phyloP scores from a whole-genome alignment of 2,797 vertebrate genomes.

The Silurus aristotelis region DNA sequence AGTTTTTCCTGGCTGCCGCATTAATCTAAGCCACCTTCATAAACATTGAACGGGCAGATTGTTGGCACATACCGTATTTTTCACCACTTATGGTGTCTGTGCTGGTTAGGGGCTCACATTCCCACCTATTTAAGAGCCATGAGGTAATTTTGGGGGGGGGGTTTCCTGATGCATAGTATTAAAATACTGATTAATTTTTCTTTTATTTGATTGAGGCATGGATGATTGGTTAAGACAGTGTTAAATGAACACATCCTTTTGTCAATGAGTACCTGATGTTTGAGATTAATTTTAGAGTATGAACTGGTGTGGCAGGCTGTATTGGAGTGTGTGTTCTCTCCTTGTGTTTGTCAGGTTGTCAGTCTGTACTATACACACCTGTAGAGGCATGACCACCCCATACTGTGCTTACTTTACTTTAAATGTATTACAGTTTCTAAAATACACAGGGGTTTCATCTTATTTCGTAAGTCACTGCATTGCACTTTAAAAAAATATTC shows the following conservation, averaged over 20 bases:
- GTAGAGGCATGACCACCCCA: neutral
- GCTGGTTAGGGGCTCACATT: neutral
- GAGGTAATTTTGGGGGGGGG: neutral
- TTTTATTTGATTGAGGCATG: neutral
- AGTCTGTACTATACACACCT: neutral
- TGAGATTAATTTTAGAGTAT: neutral
- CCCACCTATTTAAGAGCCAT: neutral
- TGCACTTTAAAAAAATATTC: neutral
- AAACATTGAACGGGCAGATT: neutral
- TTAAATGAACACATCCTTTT: constrained; percentile 41
- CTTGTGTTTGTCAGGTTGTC: neutral
- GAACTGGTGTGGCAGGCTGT: neutral
- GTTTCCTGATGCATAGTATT: neutral
- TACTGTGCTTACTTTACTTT: neutral
- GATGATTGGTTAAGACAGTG: constrained; percentile 44
- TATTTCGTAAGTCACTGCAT: neutral
- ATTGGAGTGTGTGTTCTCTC: constrained; percentile 33
- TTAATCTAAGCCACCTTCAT: neutral
- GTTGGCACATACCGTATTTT: neutral
- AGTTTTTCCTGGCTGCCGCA: neutral
- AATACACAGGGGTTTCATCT: neutral
- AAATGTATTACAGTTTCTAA: neutral
- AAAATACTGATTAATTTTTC: neutral
- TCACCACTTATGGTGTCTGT: neutral
- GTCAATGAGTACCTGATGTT: constrained; percentile 26